Evolutionary conservation across 2,888 invertebrate species (phyloP), one percentile per base, ranked within the genome.

Genomic region (Diaphora mendica): DNA sequence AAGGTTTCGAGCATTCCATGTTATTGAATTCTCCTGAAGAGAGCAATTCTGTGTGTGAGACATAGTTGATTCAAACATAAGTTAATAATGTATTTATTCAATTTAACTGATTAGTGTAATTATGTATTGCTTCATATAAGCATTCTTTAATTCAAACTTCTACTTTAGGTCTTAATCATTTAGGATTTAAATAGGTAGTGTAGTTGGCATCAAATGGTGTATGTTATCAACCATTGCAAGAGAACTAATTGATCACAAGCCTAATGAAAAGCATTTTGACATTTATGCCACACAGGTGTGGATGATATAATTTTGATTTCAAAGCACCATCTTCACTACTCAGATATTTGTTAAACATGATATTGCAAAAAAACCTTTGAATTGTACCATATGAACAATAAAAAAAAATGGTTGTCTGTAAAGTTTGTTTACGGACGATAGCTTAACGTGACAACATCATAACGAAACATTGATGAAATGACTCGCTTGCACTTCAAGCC

Each of bases 1-100:
- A 88, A 87, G 86, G 87, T 86, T 88, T 90, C 89, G 90, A 91
- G 90, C 94, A 94, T 94, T 94, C 93, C 94, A 92, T 88, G 83
- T 89, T 90, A 86, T 89, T 90, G 85, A 89, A 91, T 88, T 87
- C 87, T 89, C 87, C 82, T 81, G 82, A 83, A 83, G 84, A 86
- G 85, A 86, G 85, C 81, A 85, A 83, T 88, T 89, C 87, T 88
- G 82, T 86, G 86, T 80, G 86, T 83, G 83, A 85, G 74, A 86
- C 85, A 80, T 88, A 86, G 88, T 87, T 88, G 81, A 90, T 89
- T 89, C 86, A 84, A 85, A 77, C 86, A 88, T 88, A 80, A 87
- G 85, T 85, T 85, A 77, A 83, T 78, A 83, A 89, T 86, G 83
- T 88, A 86, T 86, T 89, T 88, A 89, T 88, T 88, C 87, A 89